Evolutionary conservation across 2,113 vertebrate genomes (phyloP).

Genomic region (Herpailurus yagouaroundi): DNA sequence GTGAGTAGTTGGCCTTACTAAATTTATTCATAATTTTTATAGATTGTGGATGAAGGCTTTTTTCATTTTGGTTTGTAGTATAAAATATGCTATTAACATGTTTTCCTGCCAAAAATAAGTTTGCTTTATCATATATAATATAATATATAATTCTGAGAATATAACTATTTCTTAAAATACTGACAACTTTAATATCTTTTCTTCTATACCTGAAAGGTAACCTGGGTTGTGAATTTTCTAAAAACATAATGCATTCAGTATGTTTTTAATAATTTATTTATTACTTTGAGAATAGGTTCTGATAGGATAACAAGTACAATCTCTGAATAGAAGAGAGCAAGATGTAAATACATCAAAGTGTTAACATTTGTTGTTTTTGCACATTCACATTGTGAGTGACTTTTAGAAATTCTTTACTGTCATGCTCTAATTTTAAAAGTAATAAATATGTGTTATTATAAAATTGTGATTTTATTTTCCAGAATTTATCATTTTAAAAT

Average conservation of each 20-base stretch:
- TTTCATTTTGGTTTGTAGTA: slow-evolving; percentile 25
- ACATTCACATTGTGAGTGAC: not conserved
- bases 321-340: not conserved
- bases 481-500: slow-evolving; percentile 29
- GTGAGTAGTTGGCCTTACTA: slow-evolving; percentile 83
- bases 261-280: not conserved
- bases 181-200: slow-evolving; percentile 29
- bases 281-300: slow-evolving; percentile 20
- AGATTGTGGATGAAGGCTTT: not conserved
- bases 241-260: not conserved
- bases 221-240: slow-evolving; percentile 17
- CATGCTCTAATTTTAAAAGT: not conserved
- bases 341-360: slow-evolving; percentile 25
- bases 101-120: slow-evolving; percentile 31
- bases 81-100: slow-evolving; percentile 12
- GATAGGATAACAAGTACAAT: not conserved
- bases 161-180: slow-evolving; percentile 30
- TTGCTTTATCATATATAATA: slow-evolving; percentile 2
- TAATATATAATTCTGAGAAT: slow-evolving; percentile 19
- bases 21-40: slow-evolving; percentile 47
- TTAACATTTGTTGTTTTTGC: slow-evolving; percentile 24
- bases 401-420: not conserved
- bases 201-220: not conserved
- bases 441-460: not conserved
- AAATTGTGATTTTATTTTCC: slow-evolving; percentile 17